Percentiles rank a stretch among this genome's conserved stretches.
phyloP scores from a whole-genome alignment of 2,797 vertebrate genomes.

The Muscicapa striata region DNA sequence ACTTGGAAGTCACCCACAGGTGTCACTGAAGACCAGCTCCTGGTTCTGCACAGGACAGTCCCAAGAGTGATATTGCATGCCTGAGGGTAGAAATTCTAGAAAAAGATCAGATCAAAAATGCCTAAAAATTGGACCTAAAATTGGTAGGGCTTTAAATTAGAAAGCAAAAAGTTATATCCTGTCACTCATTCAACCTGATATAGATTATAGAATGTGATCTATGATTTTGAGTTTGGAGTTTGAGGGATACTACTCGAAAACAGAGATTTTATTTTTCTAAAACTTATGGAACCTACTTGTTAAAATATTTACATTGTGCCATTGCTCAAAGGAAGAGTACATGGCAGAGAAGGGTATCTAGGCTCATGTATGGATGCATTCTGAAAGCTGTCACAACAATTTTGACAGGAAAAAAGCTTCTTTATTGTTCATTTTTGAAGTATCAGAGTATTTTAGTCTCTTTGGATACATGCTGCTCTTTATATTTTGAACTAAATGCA shows the following conservation, averaged over 20 bases:
- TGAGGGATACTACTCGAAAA: background rate
- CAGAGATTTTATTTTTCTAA: background rate
- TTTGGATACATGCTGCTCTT: background rate
- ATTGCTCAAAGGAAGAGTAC: background rate
- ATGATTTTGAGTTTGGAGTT: background rate
- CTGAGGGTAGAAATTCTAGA: background rate
- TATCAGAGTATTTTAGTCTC: background rate
- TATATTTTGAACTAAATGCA: conserved; percentile 3
- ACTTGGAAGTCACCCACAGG: background rate
- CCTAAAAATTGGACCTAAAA: background rate
- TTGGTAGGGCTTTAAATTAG: background rate
- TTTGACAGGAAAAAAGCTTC: conserved; percentile 26
- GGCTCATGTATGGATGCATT: background rate
- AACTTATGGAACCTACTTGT: background rate
- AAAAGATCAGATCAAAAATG: background rate
- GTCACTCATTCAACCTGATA: background rate
- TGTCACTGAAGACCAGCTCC: background rate
- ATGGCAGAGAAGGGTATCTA: background rate
- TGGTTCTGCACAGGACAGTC: background rate
- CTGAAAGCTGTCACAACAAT: conserved; percentile 45
- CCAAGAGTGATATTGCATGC: background rate
- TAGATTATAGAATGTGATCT: background rate
- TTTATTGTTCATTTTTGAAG: conserved; percentile 22
- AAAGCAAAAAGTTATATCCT: background rate
- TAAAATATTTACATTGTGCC: background rate